A percentile compares a stretch with the other conserved stretches of the same genome.
phyloP scores from a whole-genome alignment of 2,888 invertebrate genomes.

The Cheilosia impressa region DNA sequence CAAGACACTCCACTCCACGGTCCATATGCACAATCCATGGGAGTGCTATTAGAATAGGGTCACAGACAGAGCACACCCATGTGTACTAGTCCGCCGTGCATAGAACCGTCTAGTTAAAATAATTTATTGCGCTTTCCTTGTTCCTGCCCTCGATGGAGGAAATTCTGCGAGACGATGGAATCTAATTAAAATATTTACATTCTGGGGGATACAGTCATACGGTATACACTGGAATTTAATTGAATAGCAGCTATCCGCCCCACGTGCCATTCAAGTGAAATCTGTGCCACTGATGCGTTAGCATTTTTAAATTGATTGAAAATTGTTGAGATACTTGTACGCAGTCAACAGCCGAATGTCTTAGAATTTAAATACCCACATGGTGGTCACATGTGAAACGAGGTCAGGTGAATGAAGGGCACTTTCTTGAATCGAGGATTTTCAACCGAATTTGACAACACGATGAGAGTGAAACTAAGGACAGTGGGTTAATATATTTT shows the following conservation, averaged over 20 bases:
- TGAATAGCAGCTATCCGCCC: constrained; percentile 52
- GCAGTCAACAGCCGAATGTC: constrained; percentile 9
- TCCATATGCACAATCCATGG: too few species aligned
- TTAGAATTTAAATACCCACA: constrained; percentile 39
- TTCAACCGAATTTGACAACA: too few species aligned
- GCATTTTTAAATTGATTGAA: constrained; percentile 60
- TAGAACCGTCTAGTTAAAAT: constrained; percentile 53
- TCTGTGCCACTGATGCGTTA: constrained; percentile 59
- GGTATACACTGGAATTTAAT: constrained; percentile 54
- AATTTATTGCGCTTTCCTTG: constrained; percentile 58
- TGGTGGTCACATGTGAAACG: constrained; percentile 51
- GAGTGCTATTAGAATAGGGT: constrained; percentile 45
- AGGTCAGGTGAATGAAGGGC: constrained; percentile 50
- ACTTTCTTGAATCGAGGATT: background rate
- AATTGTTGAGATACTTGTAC: constrained; percentile 58
- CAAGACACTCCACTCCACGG: constrained; percentile 27
- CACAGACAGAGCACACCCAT: constrained; percentile 46
- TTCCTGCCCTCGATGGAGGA: constrained; percentile 26
- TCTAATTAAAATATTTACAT: constrained; percentile 71
- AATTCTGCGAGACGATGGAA: constrained; percentile 68
- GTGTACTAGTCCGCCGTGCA: constrained; percentile 44
- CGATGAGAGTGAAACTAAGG: too few species aligned
- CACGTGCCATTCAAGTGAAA: constrained; percentile 60
- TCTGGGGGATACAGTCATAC: constrained; percentile 36
- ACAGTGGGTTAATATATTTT: too few species aligned